These are phyloP conservation scores for Machimus rusticus DNA, from an alignment of 2,888 invertebrate species.

Conservation along the genomic window DNA sequence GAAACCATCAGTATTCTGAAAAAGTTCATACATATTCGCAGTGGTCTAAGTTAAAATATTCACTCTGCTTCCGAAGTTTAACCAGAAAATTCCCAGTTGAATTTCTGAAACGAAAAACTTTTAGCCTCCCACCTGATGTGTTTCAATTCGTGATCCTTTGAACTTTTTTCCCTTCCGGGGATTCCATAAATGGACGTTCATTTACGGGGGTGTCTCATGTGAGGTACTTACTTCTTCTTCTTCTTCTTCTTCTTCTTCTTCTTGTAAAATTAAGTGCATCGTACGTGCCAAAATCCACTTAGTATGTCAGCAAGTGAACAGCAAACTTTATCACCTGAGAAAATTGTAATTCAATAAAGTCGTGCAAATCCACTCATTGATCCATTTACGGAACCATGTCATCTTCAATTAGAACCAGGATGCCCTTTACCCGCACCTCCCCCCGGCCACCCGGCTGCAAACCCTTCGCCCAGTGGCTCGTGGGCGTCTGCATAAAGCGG, in stretches of 20 bases:
- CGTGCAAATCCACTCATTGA: constrained; percentile 29
- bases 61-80: not conserved
- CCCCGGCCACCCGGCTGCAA: not conserved
- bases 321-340: constrained; percentile 25
- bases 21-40: not conserved
- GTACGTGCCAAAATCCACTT: not conserved
- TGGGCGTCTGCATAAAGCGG: not conserved
- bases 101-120: not conserved
- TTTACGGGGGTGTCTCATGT: not conserved
- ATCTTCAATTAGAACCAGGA: not conserved
- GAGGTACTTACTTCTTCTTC: no score
- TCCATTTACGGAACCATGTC: constrained; percentile 26
- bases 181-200: not conserved
- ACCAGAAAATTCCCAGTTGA: not conserved
- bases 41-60: not conserved
- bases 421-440: not conserved
- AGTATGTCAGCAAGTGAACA: not conserved
- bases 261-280: not conserved
- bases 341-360: constrained; percentile 27
- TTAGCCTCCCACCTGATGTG: not conserved
- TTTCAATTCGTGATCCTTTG: not conserved
- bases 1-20: not conserved
- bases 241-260: no score
- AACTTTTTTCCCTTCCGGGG: not conserved
- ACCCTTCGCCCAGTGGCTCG: not conserved